Percentiles rank a stretch among this genome's conserved stretches.
Conservation (phyloP, 2,113 vertebrate species). For the Alethe diademata region DNA sequence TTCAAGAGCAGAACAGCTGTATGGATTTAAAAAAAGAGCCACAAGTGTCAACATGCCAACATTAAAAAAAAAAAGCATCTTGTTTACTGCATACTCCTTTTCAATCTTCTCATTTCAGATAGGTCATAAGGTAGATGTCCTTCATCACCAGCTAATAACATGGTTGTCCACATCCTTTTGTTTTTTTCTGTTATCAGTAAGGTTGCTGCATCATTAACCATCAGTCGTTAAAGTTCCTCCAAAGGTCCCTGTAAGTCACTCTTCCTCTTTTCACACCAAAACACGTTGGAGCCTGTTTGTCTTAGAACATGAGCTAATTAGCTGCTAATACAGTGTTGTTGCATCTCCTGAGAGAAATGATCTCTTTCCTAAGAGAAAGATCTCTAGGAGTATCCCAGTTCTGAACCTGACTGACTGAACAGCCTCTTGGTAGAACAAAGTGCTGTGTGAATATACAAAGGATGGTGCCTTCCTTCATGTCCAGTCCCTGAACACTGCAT, state of each 20-base stretch:
- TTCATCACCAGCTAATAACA: not conserved
- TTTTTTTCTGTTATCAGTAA: not conserved
- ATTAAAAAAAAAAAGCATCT: not conserved
- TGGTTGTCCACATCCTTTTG: not conserved
- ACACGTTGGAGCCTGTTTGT: not conserved
- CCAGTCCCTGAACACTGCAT: not conserved
- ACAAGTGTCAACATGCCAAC: fast-evolving
- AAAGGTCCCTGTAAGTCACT: not conserved
- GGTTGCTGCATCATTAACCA: not conserved
- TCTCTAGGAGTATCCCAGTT: not conserved
- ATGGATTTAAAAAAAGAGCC: not conserved
- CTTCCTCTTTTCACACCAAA: not conserved
- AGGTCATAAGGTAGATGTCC: not conserved
- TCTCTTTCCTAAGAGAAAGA: not conserved
- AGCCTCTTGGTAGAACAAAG: not conserved
- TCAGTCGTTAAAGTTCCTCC: not conserved
- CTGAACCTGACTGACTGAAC: not conserved
- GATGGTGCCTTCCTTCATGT: not conserved
- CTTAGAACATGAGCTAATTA: not conserved
- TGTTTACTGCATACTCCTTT: not conserved
- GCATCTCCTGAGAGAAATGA: not conserved
- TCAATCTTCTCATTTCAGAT: not conserved
- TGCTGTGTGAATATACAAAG: not conserved
- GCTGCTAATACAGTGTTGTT: not conserved
- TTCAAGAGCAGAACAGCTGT: not conserved